Percentiles rank a stretch among this genome's conserved stretches.
phyloP scores from a whole-genome alignment of 2,113 vertebrate genomes.

The Rynchops niger region DNA sequence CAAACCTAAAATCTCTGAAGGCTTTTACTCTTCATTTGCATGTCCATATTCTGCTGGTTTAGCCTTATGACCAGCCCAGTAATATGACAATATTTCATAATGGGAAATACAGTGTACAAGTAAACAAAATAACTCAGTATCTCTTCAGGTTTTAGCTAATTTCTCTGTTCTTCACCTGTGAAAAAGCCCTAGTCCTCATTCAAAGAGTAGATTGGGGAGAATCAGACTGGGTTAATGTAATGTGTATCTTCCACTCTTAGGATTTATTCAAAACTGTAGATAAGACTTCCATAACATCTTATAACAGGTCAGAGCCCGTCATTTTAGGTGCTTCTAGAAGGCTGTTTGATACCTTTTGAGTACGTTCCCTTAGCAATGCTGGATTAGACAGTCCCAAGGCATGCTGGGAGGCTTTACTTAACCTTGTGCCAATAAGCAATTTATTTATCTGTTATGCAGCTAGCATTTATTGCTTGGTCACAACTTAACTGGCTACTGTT shows the following conservation, averaged over 20 bases:
- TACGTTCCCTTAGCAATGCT: neutral
- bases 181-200: neutral
- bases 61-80: neutral
- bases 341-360: neutral
- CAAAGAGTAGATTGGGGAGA: neutral
- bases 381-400: too few relatives aligned
- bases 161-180: neutral
- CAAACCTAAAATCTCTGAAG: neutral
- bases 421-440: neutral
- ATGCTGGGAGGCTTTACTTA: neutral
- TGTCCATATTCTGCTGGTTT: neutral
- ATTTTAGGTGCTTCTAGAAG: neutral
- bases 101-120: neutral
- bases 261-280: neutral
- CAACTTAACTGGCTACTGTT: neutral
- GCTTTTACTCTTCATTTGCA: neutral
- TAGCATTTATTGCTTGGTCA: neutral
- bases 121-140: neutral
- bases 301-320: neutral
- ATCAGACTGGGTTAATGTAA: neutral
- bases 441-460: neutral
- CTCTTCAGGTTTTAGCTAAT: neutral
- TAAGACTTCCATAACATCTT: neutral
- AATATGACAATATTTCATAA: neutral
- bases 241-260: too few relatives aligned